Evolutionary conservation across 2,888 invertebrate genomes (phyloP).

Genomic region (Diarsia rubi): DNA sequence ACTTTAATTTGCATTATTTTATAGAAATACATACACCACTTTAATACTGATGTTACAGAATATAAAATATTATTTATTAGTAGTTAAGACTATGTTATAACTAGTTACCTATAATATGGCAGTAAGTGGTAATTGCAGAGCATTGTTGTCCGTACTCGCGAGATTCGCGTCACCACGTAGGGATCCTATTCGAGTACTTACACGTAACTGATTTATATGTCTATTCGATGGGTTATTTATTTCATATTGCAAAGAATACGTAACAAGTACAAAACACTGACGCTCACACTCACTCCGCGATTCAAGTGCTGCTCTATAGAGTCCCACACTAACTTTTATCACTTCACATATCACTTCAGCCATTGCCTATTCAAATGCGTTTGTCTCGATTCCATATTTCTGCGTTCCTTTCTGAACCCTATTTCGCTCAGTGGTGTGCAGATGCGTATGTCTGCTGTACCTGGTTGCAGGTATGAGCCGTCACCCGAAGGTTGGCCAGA

Average conservation of each 20-base stretch:
- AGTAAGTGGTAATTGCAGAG: slow-evolving; percentile 86
- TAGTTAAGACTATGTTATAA: slow-evolving; percentile 84
- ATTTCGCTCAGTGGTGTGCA: slow-evolving; percentile 35
- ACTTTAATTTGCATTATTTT: slow-evolving; percentile 75
- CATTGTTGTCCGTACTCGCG: slow-evolving; percentile 80
- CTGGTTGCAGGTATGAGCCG: slow-evolving; percentile 39
- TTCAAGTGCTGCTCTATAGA: slow-evolving; percentile 61
- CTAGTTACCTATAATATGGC: slow-evolving; percentile 89
- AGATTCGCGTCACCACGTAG: slow-evolving; percentile 83
- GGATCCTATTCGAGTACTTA: slow-evolving; percentile 82
- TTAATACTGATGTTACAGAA: slow-evolving; percentile 89
- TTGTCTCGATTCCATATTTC: slow-evolving; percentile 56
- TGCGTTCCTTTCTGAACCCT: slow-evolving; percentile 48
- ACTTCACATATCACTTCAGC: slow-evolving; percentile 65
- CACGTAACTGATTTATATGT: slow-evolving; percentile 79
- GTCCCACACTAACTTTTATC: slow-evolving; percentile 68
- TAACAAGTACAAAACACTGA: slow-evolving; percentile 78
- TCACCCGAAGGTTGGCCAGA: slow-evolving; percentile 17
- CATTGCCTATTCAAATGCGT: slow-evolving; percentile 53
- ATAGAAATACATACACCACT: slow-evolving; percentile 88
- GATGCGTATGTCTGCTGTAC: slow-evolving; percentile 42
- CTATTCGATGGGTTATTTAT: slow-evolving; percentile 88
- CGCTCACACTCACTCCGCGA: slow-evolving; percentile 69
- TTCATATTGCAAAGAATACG: slow-evolving; percentile 74
- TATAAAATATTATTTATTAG: slow-evolving; percentile 82